A percentile compares a stretch with the other conserved stretches of the same genome.
These are phyloP conservation scores for Hyles euphorbiae DNA, from an alignment of 1,140 invertebrate genomes.

Conservation along the genomic window DNA sequence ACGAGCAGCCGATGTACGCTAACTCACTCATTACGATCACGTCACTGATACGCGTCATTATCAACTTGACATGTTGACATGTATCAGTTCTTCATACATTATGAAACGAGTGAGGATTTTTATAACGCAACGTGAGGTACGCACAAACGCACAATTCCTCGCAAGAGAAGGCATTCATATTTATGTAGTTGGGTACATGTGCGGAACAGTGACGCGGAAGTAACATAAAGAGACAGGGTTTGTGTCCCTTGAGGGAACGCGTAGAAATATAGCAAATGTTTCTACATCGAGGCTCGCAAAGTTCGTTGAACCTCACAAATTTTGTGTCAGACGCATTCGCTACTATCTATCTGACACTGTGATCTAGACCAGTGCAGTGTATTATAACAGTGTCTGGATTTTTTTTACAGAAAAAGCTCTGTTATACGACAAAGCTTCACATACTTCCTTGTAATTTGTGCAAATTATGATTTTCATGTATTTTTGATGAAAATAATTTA, in stretches of 20 bases:
- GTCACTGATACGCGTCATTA: conserved; percentile 9
- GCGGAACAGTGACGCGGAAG: conserved; percentile 33
- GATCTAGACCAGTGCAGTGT: background rate
- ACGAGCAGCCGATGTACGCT: conserved; percentile 6
- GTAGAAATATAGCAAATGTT: conserved; percentile 67
- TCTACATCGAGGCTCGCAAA: conserved; percentile 52
- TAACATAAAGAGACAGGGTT: conserved; percentile 50
- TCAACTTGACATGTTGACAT: background rate
- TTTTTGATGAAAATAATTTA: no score
- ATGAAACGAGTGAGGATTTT: background rate
- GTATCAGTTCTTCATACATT: no score
- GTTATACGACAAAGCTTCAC: no score
- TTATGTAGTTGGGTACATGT: background rate
- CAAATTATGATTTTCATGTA: no score
- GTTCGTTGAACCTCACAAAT: conserved; percentile 63
- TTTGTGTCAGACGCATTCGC: conserved; percentile 44
- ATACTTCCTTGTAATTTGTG: no score
- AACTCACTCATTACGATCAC: conserved; percentile 13
- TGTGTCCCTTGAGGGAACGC: conserved; percentile 49
- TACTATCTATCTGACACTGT: background rate
- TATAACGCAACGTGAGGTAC: background rate
- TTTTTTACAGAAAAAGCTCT: no score
- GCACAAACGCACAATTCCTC: background rate
- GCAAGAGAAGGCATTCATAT: background rate
- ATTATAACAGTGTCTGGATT: no score